phyloP scores from a whole-genome alignment of 2,113 vertebrate species.

The Takifugu flavidus region DNA sequence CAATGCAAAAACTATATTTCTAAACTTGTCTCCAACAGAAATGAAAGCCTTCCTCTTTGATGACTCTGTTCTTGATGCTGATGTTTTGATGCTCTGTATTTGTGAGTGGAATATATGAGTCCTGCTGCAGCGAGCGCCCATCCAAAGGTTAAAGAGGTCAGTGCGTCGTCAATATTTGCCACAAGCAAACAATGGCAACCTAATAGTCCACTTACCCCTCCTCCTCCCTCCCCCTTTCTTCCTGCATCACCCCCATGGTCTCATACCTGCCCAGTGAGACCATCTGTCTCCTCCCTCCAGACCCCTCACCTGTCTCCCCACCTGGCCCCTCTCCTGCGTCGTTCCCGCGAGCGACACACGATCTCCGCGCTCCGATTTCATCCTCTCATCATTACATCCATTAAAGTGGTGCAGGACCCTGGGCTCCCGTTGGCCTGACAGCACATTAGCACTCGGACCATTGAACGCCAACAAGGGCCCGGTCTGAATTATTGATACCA shows the following conservation, averaged over 20 bases:
- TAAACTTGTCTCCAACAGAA: too few relatives aligned
- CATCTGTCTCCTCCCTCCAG: conserved; percentile 49
- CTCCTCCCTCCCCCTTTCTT: neutral
- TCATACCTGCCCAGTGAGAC: conserved; percentile 42
- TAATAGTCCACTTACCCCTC: conserved; percentile 2
- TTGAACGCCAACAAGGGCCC: conserved; percentile 79
- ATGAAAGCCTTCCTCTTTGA: too few relatives aligned
- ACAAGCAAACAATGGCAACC: conserved; percentile 10
- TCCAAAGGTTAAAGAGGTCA: conserved; percentile 27
- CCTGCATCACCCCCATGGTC: conserved; percentile 14
- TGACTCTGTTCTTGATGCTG: too few relatives aligned
- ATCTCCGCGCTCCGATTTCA: conserved; percentile 76
- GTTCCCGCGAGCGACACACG: conserved; percentile 65
- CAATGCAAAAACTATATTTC: too few relatives aligned
- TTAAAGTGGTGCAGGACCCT: conserved; percentile 74
- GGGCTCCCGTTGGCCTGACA: conserved; percentile 71
- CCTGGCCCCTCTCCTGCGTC: conserved; percentile 10
- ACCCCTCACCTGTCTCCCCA: conserved; percentile 25
- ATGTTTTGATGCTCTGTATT: too few relatives aligned
- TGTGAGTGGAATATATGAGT: neutral
- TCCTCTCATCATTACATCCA: conserved; percentile 83
- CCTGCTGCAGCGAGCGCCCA: neutral
- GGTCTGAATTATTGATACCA: conserved; percentile 81
- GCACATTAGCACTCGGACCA: conserved; percentile 81
- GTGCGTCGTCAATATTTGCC: conserved; percentile 20